phyloP scores from a whole-genome alignment of 2,113 vertebrate genomes.

The Gnathonemus longibarbis region DNA sequence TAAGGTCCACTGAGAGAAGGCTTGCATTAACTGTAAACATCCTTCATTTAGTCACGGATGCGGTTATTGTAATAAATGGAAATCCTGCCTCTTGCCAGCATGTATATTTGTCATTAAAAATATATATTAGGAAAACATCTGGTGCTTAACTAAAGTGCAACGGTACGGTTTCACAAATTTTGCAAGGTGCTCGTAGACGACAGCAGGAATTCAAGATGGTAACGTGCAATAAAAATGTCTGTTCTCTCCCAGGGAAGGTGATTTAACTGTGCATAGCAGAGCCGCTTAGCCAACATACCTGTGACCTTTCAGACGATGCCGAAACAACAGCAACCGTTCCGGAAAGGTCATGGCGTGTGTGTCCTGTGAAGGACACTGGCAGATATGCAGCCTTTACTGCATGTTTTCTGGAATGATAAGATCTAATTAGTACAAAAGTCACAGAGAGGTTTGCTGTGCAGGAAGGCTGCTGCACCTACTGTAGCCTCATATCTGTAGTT shows the following conservation, averaged over 20 bases:
- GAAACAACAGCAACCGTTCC: neutral
- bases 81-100: neutral
- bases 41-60: neutral
- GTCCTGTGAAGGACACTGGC: neutral
- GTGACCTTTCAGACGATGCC: neutral
- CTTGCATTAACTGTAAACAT: neutral
- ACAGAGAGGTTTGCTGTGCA: too few relatives aligned
- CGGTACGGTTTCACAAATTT: neutral
- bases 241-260: neutral
- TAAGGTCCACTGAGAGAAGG: neutral
- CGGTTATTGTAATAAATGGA: conserved; percentile 17
- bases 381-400: neutral
- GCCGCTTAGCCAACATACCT: neutral
- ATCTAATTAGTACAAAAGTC: neutral
- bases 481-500: neutral
- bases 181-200: neutral
- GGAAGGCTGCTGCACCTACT: neutral
- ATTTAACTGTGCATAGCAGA: neutral
- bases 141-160: neutral
- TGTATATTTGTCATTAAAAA: conserved; percentile 14
- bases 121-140: conserved; percentile 12
- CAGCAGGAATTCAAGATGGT: neutral
- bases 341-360: neutral
- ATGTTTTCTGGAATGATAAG: neutral
- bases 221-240: neutral